Percentiles rank a stretch among this genome's conserved stretches.
These are phyloP conservation scores for Mustela lutreola DNA, from an alignment of 2,113 vertebrate genomes.

Conservation along the genomic window DNA sequence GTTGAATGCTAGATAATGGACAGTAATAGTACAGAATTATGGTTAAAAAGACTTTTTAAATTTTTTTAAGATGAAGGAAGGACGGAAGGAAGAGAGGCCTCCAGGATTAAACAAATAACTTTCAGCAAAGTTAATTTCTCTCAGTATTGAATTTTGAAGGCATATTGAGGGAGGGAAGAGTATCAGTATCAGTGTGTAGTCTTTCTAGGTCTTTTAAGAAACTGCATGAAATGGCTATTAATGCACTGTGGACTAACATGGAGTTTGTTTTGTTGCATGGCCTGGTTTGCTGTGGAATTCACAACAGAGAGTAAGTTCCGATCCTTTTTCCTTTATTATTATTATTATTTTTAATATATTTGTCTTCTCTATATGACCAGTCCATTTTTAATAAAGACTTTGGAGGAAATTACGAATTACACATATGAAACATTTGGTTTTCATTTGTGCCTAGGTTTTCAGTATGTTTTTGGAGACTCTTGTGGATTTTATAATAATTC, in stretches of 20 bases:
- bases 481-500: constrained; percentile 98
- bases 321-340: constrained; percentile 76
- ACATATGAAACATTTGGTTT: constrained; percentile 25
- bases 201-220: constrained; percentile 77
- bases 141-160: constrained; percentile 61
- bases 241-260: constrained; percentile 87
- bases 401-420: neutral
- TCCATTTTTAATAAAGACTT: constrained; percentile 14
- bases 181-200: constrained; percentile 55
- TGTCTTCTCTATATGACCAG: constrained; percentile 38
- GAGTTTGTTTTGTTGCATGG: constrained; percentile 95
- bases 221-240: constrained; percentile 84
- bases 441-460: constrained; percentile 92
- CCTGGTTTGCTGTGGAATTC: constrained; percentile 97
- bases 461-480: constrained; percentile 99
- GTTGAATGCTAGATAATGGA: neutral
- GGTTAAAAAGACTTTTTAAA: neutral
- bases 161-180: constrained; percentile 19
- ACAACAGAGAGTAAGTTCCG: constrained; percentile 98
- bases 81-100: neutral
- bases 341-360: constrained; percentile 58
- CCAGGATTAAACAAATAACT: neutral
- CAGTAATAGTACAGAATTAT: constrained; percentile 36
- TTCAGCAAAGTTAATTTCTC: constrained; percentile 48
- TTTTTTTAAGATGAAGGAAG: neutral